Conservation (phyloP, 2,888 invertebrate genomes). For the Tiliacea aurago region DNA sequence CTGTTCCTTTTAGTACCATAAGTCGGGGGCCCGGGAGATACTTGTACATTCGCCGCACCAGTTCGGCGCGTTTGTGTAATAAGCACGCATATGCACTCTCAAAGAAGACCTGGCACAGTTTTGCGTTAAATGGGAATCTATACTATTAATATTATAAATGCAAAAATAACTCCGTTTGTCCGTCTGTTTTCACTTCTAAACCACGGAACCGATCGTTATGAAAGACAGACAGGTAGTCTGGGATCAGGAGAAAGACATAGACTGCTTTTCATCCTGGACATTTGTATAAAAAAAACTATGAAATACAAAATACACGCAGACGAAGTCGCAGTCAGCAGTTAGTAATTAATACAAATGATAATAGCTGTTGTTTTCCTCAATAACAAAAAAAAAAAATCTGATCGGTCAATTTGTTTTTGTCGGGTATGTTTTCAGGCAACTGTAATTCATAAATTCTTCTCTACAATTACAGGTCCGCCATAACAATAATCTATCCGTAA, state of each 20-base stretch:
- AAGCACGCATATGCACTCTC: slow-evolving; percentile 6
- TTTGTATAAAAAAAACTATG: too few species aligned
- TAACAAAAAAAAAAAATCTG: not conserved
- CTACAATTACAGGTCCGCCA: slow-evolving; percentile 1
- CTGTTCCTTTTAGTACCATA: too few species aligned
- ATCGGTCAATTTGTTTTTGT: not conserved
- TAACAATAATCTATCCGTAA: slow-evolving; percentile 19
- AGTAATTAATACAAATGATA: not conserved
- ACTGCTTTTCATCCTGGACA: too few species aligned
- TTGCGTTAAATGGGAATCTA: not conserved
- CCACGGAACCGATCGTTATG: too few species aligned
- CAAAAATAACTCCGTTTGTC: too few species aligned
- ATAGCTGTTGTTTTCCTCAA: not conserved
- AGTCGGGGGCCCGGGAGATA: too few species aligned
- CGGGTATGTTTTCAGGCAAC: not conserved
- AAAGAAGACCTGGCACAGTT: not conserved
- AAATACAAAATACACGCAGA: too few species aligned
- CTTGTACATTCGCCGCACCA: not conserved
- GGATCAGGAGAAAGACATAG: too few species aligned
- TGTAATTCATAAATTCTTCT: not conserved
- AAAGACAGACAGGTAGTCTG: too few species aligned
- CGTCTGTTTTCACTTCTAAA: too few species aligned
- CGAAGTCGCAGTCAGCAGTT: too few species aligned
- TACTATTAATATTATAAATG: too few species aligned
- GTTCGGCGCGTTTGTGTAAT: slow-evolving; percentile 20